These are phyloP conservation scores for Grantiella picta DNA, from an alignment of 2,113 vertebrate species.

Conservation along the genomic window DNA sequence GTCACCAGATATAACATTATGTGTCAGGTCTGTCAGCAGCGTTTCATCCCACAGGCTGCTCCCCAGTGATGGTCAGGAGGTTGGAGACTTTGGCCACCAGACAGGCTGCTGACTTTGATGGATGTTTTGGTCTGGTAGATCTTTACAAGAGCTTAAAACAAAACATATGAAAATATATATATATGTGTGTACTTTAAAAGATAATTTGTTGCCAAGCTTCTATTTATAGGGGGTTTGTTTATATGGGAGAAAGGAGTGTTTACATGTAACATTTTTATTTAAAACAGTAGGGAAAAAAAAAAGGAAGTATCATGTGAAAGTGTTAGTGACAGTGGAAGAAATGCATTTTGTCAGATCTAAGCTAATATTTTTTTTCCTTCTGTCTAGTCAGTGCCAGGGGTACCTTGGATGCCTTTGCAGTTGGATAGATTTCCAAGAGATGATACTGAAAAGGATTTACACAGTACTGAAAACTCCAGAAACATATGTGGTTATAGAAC, in stretches of 20 bases:
- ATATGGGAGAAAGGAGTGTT: background rate
- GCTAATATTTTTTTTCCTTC: background rate
- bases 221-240: background rate
- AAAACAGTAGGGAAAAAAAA: background rate
- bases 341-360: background rate
- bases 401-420: background rate
- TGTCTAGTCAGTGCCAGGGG: background rate
- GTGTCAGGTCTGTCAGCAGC: background rate
- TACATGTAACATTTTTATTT: background rate
- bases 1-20: accelerated
- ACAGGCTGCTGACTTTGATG: background rate
- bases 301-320: background rate
- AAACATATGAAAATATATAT: background rate
- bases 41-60: background rate
- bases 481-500: background rate
- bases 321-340: background rate
- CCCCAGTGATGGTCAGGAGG: background rate
- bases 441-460: background rate
- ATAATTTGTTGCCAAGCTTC: background rate
- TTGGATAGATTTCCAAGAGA: background rate
- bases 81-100: accelerated
- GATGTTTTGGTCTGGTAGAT: background rate
- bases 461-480: background rate
- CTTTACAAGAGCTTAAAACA: background rate
- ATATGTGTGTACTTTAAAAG: background rate